A percentile compares a stretch with the other conserved stretches of the same genome.
Conservation (phyloP, 2,888 invertebrate genomes). For the Homarus gammarus region DNA sequence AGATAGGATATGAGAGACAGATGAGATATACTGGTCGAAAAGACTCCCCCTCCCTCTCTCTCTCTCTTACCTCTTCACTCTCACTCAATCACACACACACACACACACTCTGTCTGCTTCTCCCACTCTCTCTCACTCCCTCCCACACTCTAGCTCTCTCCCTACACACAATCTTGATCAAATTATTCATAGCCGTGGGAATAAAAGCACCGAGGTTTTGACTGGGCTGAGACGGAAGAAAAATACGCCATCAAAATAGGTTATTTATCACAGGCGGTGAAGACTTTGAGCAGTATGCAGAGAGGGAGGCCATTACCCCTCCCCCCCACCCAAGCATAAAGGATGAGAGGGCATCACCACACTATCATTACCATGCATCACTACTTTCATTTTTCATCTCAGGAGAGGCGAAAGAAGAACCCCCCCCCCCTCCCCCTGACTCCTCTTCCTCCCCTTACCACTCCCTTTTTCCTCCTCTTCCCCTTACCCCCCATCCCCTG, state of each 20-base stretch:
- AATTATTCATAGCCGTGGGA: constrained; percentile 40
- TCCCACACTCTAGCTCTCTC: neutral
- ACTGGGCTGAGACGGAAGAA: constrained; percentile 10
- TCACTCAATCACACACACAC: neutral
- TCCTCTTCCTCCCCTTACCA: too few species aligned
- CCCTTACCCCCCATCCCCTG: too few species aligned
- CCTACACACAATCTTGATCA: neutral
- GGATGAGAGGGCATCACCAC: neutral
- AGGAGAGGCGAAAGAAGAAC: too few species aligned
- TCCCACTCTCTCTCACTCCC: neutral
- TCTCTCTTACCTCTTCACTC: neutral
- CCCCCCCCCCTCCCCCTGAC: too few species aligned
- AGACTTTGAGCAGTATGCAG: constrained; percentile 4
- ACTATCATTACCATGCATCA: constrained; percentile 26
- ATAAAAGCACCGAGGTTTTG: constrained; percentile 24
- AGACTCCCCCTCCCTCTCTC: neutral
- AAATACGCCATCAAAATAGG: constrained; percentile 51
- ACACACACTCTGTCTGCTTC: neutral
- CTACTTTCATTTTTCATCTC: neutral
- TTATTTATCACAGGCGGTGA: constrained; percentile 22
- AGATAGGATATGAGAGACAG: too few species aligned
- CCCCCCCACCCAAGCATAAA: neutral
- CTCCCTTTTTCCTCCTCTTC: too few species aligned
- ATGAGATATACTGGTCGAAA: too few species aligned
- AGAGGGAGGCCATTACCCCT: neutral